Evolutionary conservation across 2,888 invertebrate species (phyloP), one percentile per base, ranked within the genome.

Genomic region (Ypsolopha scabrella): DNA sequence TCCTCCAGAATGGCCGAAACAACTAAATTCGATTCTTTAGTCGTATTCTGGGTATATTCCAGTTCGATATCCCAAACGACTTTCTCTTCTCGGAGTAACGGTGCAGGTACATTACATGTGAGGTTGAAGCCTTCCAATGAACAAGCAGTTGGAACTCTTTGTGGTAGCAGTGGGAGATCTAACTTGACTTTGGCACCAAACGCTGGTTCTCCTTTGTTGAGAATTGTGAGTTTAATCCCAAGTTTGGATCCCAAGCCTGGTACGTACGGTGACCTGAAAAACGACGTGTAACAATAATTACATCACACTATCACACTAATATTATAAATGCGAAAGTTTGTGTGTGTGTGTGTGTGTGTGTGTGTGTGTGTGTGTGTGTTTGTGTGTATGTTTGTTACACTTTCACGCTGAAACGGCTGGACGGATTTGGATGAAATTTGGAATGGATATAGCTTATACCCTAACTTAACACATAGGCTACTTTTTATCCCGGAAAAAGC

Each of bases 181-280:
- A 86, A 57, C 7, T 70, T 62, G 0, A 82, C 70, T 55, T 65
- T 72, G 0, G 78, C 77, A 7, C 75, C 80, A 41, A 77, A 83
- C 0, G 81, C 81, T n/a, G 86, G 82, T 57, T 86, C 86, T 51
- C 72, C 76, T 50, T 59, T 64, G 50, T 86, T 82, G 0, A 65
- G 11, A 0, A 83, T 65, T 1, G 59, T 72, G 0, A 87, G 62
- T 52, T 60, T 71, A 7, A 70, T 68, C 3, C 82, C 82, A 0
- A 86, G 60, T 46, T 60, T 68, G n/a, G 67, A 56, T 8, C 68
- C 63, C 7, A 66, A 58, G 33, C 85, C 86, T 49, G 86, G 86
- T 53, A 76, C 58, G 45, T 72, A 80, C 6, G 70, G 67, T 13
- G 34, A 33, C 33, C 85, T 85, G 62, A 14, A 65, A 57, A 51